These are phyloP conservation scores for Myrmecobius fasciatus DNA, from an alignment of 2,113 vertebrate species.

Conservation along the genomic window DNA sequence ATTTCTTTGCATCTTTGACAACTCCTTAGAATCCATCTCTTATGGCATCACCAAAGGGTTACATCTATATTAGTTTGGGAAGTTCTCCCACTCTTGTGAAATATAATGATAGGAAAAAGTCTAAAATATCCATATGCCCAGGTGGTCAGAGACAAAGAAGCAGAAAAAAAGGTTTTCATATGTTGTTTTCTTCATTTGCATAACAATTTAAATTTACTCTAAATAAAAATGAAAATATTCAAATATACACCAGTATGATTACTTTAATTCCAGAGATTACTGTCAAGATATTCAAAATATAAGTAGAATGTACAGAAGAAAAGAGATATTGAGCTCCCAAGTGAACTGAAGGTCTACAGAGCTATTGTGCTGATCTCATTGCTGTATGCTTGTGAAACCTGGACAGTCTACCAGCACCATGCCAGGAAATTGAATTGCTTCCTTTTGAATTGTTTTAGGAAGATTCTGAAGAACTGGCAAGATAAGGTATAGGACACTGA, in stretches of 20 bases:
- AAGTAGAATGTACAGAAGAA: background rate
- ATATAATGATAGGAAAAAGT: background rate
- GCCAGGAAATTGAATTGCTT: background rate
- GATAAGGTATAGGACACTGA: background rate
- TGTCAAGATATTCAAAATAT: background rate
- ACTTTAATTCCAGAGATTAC: constrained; percentile 21
- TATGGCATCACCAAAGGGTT: background rate
- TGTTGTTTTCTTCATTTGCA: background rate
- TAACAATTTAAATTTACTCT: background rate
- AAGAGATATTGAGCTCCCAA: background rate
- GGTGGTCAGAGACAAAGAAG: background rate
- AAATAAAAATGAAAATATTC: constrained; percentile 2
- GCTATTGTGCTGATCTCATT: background rate
- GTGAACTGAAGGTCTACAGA: background rate
- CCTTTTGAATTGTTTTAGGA: background rate
- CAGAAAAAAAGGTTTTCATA: constrained; percentile 48
- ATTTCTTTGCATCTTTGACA: background rate
- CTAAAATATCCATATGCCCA: background rate
- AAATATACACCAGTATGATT: background rate
- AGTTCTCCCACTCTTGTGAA: background rate
- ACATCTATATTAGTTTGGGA: background rate
- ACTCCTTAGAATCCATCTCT: background rate
- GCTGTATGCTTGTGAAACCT: background rate
- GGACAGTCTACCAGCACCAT: background rate
- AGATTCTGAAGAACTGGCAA: background rate